Base-by-base conservation (phyloP, 2,888 invertebrate genomes). In the Cordylochernes scorpioides region DNA sequence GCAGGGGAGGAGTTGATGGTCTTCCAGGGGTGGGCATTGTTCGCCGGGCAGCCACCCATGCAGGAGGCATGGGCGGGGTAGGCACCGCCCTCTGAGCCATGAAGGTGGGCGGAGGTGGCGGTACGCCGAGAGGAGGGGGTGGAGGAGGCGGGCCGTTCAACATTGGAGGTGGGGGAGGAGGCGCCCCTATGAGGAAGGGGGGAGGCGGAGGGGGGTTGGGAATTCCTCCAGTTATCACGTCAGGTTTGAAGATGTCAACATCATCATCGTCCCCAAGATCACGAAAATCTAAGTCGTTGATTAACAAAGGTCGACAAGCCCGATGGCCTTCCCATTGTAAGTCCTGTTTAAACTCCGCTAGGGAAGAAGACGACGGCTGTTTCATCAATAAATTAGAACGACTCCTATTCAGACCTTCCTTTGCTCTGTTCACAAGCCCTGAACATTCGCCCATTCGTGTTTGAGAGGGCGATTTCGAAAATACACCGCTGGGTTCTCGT, bases 241-340 rank as follows among this genome's bases (percentile, higher is more conserved):
- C 3, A 63, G 65, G 27, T 71, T 63, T 1, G 73, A 77, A 1
- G 75, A 77, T 0, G 47, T 78, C 77, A 31, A 69, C 66, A 49
- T 91, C 91, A 41, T 91, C 86, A 31, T 77, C 78, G 18, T 68
- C 67, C 28, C 65, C 67, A 30, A 97, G 61, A 54, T 94, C 91
- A 8, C 82, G 82, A 54, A 97, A 97, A 55, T 97, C 94, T 47
- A 94, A 62, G 55, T 94, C 91, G 51, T 88, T 84, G 38, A 64
- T 59, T 27, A 84, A 63, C 39, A 74, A 68, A 3, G 56, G 53
- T n/a, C 35, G 72, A 68, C n/a, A n/a, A n/a, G n/a, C n/a, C n/a
- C n/a, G n/a, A n/a, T n/a, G n/a, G n/a, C 38, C 77, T 59, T 35
- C 88, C 91, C 94, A 94, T 47, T 86, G 78, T 3, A 88, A 54